Evolutionary conservation across 2,113 vertebrate genomes (phyloP).

Genomic region (Mormyrus lacerda): DNA sequence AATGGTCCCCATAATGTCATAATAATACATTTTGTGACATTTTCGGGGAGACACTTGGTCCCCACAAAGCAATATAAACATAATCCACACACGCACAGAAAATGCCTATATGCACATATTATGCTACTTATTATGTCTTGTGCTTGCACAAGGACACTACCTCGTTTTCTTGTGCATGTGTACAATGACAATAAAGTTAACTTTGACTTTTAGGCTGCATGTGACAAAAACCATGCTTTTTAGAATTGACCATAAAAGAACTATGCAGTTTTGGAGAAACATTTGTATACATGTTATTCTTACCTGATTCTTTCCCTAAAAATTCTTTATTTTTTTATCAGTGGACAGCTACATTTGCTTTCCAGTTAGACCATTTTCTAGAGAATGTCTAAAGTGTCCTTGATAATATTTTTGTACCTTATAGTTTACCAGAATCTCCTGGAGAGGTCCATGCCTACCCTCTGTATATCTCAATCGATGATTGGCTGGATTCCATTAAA

Average conservation of each 20-base stretch:
- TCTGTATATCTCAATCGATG: constrained; percentile 85
- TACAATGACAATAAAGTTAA: neutral
- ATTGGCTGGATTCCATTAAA: constrained; percentile 96
- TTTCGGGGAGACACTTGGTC: no score
- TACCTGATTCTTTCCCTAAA: neutral
- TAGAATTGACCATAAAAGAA: neutral
- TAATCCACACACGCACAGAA: no score
- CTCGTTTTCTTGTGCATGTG: neutral
- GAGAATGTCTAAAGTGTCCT: neutral
- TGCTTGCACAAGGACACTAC: neutral
- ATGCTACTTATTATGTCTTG: neutral
- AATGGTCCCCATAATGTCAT: no score
- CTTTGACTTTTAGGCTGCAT: neutral
- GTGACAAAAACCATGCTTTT: neutral
- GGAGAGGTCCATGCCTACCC: constrained; percentile 84
- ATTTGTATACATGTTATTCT: neutral
- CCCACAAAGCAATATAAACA: no score
- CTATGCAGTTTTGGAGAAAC: neutral
- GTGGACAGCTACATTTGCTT: neutral
- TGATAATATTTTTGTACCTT: neutral
- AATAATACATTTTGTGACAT: no score
- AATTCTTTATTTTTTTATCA: neutral
- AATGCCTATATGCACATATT: no score
- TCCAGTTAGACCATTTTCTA: neutral
- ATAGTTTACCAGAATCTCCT: constrained; percentile 83